phyloP scores from a whole-genome alignment of 2,888 invertebrate species.

The Rotaria macrura region DNA sequence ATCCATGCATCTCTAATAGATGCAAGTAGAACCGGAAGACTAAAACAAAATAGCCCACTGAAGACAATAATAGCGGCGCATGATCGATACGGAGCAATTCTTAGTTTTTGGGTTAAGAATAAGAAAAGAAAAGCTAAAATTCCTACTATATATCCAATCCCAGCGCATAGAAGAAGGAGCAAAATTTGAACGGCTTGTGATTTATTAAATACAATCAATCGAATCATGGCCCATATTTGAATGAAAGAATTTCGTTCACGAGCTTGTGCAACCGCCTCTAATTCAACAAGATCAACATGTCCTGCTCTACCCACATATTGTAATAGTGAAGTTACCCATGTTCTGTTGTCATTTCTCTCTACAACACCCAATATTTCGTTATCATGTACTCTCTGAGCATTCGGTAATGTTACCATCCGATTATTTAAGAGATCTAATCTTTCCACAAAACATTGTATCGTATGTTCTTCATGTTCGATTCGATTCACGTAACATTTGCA shows the following conservation, averaged over 20 bases:
- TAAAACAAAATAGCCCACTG: background rate
- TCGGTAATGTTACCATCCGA: background rate
- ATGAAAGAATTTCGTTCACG: background rate
- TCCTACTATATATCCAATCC: background rate
- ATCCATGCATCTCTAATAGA: background rate
- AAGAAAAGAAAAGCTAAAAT: background rate
- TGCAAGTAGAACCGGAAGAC: background rate
- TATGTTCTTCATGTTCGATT: background rate
- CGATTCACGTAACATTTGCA: background rate
- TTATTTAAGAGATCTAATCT: background rate
- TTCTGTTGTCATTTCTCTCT: no score
- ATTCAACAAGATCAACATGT: background rate
- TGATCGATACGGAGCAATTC: background rate
- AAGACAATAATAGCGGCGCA: background rate
- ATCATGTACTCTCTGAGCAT: no score
- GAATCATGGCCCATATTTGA: background rate
- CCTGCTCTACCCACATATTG: background rate
- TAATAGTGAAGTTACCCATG: background rate
- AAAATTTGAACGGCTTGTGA: background rate
- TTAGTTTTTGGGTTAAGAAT: background rate
- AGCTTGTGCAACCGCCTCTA: background rate
- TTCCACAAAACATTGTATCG: background rate
- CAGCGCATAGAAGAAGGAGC: background rate
- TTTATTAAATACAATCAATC: background rate
- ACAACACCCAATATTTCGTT: no score